phyloP scores from a whole-genome alignment of 2,797 vertebrate genomes.

The Morus bassanus region DNA sequence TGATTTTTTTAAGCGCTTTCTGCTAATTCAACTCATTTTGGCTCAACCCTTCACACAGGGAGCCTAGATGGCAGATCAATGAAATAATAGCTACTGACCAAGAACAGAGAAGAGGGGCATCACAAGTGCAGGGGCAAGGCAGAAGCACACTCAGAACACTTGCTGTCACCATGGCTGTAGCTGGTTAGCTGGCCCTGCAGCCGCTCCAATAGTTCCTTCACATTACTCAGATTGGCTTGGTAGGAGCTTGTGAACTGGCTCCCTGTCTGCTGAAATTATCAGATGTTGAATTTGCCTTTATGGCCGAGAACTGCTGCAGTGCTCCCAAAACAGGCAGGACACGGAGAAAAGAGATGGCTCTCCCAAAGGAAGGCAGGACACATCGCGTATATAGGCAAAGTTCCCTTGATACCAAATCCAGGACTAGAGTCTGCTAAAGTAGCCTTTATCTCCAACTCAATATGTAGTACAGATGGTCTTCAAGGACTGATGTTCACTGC shows the following conservation, averaged over 20 bases:
- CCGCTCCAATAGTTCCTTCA: accelerated
- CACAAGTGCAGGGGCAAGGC: not conserved
- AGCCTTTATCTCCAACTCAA: not conserved
- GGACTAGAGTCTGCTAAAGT: not conserved
- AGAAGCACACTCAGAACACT: not conserved
- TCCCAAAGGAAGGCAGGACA: not conserved
- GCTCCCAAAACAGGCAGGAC: not conserved
- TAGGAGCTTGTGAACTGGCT: not conserved
- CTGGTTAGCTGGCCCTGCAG: too few species aligned
- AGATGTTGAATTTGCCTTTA: not conserved
- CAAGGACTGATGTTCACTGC: not conserved
- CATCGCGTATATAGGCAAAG: not conserved
- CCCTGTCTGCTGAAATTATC: not conserved
- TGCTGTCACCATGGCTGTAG: not conserved
- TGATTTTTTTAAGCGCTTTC: not conserved
- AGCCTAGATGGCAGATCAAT: not conserved
- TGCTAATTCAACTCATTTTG: accelerated
- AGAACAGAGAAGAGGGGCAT: not conserved
- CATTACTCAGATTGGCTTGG: not conserved
- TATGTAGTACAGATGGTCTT: not conserved
- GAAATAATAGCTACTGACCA: accelerated
- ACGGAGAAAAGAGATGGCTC: not conserved
- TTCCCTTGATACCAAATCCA: not conserved
- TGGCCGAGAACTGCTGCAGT: not conserved
- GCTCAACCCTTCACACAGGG: not conserved